Conservation (phyloP, 2,888 invertebrate genomes). For the Ochropacha duplaris region DNA sequence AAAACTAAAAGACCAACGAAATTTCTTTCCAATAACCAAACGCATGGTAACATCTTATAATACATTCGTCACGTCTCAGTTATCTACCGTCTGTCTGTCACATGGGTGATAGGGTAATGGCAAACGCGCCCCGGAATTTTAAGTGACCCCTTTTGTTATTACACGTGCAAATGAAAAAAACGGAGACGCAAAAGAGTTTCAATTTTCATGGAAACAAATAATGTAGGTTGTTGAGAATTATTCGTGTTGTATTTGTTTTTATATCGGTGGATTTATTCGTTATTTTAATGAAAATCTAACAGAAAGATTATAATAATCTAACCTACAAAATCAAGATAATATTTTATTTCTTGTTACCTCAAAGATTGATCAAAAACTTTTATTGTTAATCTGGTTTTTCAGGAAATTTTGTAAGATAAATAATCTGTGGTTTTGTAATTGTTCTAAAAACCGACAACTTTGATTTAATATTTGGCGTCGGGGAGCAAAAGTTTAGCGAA, state of each 20-base stretch:
- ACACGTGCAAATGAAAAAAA: conserved; percentile 30
- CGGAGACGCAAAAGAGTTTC: conserved; percentile 31
- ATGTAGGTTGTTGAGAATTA: not conserved
- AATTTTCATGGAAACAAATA: conserved; percentile 35
- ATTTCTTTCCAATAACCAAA: conserved; percentile 14
- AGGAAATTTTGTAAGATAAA: not conserved
- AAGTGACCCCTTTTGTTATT: conserved; percentile 44
- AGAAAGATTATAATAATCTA: too few species aligned
- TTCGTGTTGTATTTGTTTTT: not conserved
- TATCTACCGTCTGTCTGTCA: conserved; percentile 67
- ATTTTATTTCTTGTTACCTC: too few species aligned
- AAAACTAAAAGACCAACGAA: conserved; percentile 10
- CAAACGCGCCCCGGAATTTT: conserved; percentile 55
- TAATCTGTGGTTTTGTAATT: not conserved
- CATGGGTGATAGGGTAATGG: conserved; percentile 71
- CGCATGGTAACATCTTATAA: conserved; percentile 1
- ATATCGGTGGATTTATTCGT: not conserved
- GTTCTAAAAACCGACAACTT: not conserved
- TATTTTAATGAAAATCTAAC: too few species aligned
- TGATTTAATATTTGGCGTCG: too few species aligned
- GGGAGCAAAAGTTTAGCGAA: too few species aligned
- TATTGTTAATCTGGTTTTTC: not conserved
- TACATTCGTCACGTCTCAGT: conserved; percentile 66
- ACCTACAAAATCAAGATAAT: too few species aligned
- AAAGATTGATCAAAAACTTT: not conserved